Evolutionary conservation across 2,113 vertebrate species (phyloP).

Genomic region (Cyanocitta stelleri): DNA sequence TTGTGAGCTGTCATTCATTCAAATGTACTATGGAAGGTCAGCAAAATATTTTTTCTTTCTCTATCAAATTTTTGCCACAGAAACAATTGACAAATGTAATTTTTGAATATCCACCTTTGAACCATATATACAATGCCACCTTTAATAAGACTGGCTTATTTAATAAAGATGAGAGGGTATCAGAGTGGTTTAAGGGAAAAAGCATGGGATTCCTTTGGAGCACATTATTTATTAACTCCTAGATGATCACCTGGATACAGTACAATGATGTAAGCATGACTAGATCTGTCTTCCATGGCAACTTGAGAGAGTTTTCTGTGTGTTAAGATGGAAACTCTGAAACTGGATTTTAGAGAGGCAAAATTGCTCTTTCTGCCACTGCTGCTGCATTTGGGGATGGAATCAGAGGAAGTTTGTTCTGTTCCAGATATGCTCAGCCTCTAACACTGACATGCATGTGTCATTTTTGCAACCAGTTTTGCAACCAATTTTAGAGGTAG

Average conservation of each 20-base stretch:
- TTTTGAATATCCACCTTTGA: background rate
- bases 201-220: background rate
- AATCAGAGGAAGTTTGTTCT: background rate
- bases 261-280: background rate
- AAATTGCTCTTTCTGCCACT: background rate
- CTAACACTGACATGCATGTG: accelerated
- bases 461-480: background rate
- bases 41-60: background rate
- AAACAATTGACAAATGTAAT: background rate
- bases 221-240: background rate
- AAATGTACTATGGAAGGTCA: background rate
- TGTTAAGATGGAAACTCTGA: background rate
- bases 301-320: background rate
- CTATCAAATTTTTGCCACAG: background rate
- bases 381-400: background rate
- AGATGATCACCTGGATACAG: background rate
- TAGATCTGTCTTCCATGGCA: background rate
- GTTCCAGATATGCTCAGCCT: background rate
- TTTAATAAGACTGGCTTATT: background rate
- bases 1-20: background rate
- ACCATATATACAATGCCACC: background rate
- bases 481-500: background rate
- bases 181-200: background rate
- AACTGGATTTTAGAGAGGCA: background rate
- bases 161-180: background rate